Percentiles rank a stretch among this genome's conserved stretches.
phyloP scores from a whole-genome alignment of 2,113 vertebrate species.

The Pollachius pollachius region DNA sequence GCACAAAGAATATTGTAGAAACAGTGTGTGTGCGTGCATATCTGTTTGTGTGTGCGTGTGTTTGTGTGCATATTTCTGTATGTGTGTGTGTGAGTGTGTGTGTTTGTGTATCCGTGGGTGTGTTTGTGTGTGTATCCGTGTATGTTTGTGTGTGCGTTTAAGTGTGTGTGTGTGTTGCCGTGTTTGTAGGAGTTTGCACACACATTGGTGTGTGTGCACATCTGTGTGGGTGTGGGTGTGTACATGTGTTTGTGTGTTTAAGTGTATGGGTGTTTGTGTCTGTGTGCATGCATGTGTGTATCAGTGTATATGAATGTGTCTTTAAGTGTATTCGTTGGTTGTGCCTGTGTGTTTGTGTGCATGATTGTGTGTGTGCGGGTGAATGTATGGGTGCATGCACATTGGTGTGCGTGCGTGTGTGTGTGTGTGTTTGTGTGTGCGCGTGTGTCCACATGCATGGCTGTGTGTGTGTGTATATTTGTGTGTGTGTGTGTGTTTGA shows the following conservation, averaged over 20 bases:
- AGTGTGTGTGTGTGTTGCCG: neutral
- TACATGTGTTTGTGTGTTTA: neutral
- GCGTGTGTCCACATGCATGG: no score
- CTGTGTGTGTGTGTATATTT: neutral
- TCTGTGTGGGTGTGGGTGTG: neutral
- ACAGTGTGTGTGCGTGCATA: neutral
- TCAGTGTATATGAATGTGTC: no score
- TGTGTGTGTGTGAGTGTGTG: no score
- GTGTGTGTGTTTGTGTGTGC: conserved; percentile 6
- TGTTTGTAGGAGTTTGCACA: neutral
- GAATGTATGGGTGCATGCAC: neutral
- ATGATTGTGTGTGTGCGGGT: neutral
- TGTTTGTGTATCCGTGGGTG: no score
- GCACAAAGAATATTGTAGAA: conserved; percentile 13
- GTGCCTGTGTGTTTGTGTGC: neutral
- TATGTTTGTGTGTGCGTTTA: neutral
- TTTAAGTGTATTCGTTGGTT: no score
- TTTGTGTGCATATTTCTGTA: no score
- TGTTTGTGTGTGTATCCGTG: conserved; percentile 7
- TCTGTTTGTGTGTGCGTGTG: no score
- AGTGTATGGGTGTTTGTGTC: neutral
- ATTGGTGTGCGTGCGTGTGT: neutral
- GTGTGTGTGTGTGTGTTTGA: no score
- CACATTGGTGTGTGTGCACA: no score
- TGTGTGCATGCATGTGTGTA: neutral